Conservation (phyloP, 2,888 invertebrate genomes). For the Ophraella communa region DNA sequence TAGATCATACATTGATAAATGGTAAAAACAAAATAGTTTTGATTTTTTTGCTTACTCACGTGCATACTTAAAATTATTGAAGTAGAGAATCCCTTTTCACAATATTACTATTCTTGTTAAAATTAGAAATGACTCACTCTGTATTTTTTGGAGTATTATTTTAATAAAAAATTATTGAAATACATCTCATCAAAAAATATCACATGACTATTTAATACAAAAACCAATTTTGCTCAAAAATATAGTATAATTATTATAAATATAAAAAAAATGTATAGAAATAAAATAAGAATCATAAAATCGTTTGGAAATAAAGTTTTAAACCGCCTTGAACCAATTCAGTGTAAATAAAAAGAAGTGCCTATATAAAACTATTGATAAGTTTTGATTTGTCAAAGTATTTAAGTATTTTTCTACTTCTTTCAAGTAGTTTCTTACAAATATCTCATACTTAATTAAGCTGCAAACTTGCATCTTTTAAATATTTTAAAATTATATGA, state of each 20-base stretch:
- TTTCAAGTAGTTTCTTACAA: no score
- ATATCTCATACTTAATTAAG: no score
- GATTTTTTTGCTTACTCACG: no score
- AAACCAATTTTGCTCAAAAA: slow-evolving; percentile 10
- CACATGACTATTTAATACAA: slow-evolving; percentile 9
- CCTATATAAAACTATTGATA: neutral
- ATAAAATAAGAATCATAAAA: neutral
- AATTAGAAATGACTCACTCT: neutral
- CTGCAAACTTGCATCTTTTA: no score
- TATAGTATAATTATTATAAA: neutral
- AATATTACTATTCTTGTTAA: no score
- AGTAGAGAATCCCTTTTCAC: no score
- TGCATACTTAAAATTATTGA: no score
- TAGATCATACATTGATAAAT: neutral
- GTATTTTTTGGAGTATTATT: slow-evolving; percentile 10
- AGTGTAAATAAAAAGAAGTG: no score
- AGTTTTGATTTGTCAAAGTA: neutral
- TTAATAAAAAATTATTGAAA: slow-evolving; percentile 3
- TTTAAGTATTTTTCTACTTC: no score
- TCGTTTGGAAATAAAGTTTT: neutral
- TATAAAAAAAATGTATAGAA: slow-evolving; percentile 5
- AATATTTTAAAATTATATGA: no score
- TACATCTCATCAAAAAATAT: slow-evolving; percentile 13
- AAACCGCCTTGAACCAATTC: neutral
- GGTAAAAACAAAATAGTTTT: neutral